Conservation (phyloP, 2,888 invertebrate species). For the Fragum sueziense region DNA sequence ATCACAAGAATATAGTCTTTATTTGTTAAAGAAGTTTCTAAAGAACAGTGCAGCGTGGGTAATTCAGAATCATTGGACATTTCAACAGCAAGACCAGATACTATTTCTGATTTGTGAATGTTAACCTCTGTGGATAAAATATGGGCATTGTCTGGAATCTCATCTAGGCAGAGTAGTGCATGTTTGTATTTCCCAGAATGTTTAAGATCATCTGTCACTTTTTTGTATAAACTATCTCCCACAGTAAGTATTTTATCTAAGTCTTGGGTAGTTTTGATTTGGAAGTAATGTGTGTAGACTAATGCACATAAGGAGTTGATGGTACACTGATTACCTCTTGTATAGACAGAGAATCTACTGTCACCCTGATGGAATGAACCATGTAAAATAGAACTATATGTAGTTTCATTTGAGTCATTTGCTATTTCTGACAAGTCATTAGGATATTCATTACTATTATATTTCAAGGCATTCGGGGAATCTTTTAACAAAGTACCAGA, state of each 20-base stretch:
- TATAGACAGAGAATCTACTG: slow-evolving; percentile 11
- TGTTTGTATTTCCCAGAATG: neutral
- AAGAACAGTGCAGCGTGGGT: slow-evolving; percentile 27
- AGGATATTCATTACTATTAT: too few relatives aligned
- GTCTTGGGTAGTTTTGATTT: neutral
- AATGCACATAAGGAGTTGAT: slow-evolving; percentile 31
- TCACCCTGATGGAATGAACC: slow-evolving; percentile 41
- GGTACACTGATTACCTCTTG: slow-evolving; percentile 45
- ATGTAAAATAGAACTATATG: slow-evolving; percentile 3
- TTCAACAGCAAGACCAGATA: slow-evolving; percentile 18
- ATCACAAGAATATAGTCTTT: slow-evolving; percentile 5
- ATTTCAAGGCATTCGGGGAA: too few relatives aligned
- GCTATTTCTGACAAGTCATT: too few relatives aligned
- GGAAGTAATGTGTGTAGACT: slow-evolving; percentile 16
- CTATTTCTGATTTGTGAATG: slow-evolving; percentile 17
- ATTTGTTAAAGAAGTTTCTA: slow-evolving; percentile 15
- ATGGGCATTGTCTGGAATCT: slow-evolving; percentile 24
- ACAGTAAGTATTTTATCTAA: slow-evolving; percentile 29
- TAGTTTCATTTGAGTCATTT: too few relatives aligned
- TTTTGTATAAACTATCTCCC: slow-evolving; percentile 23
- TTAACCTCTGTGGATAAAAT: neutral
- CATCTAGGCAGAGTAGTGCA: slow-evolving; percentile 27
- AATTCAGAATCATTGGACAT: neutral
- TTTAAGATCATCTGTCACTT: slow-evolving; percentile 10
- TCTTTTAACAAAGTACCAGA: too few relatives aligned